Base-by-base conservation (phyloP, 2,888 invertebrate species). In the Toxonevra muliebris region DNA sequence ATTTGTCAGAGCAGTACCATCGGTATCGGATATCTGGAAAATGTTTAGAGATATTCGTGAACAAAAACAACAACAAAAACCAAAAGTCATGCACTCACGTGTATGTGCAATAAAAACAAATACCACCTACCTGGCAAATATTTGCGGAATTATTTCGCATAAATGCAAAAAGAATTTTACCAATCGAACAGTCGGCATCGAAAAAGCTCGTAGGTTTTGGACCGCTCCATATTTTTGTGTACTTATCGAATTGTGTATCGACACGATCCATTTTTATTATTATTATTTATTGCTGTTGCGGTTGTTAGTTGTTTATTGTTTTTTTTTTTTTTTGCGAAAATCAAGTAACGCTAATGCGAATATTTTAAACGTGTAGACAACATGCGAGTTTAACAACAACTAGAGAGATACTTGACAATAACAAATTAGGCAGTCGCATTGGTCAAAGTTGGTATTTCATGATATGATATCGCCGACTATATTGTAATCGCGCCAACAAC, bases 171-270 rank as follows among this genome's bases (percentile, higher is more conserved):
- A 82, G 65, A 64, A 82, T 80, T 74, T 81, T 81, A 60, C 81
- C 81, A 70, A 82, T 81, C 20, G 82, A 82, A 68, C 82, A 82
- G 42, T 82, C 81, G 42, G 70, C 74, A 73, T 81, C 80, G 68
- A 81, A 81, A 67, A 81, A 82, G 61, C 76, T 76, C 57, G 75
- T 73, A 68, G 80, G 76, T 71, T 79, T 80, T 69, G 82, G 80
- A 59, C 82, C 82, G 71, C 78, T 82, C 81, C 82, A 81, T 66
- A 80, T 72, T 77, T 81, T 81, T 42, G 77, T 82, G 63, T 82
- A 82, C 73, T 81, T 82, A 76, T 82, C 82, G 71, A 79, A 82
- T 66, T 77, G 77, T 62, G 77, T 81, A 69, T 71, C 73, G 53
- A 74, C 71, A 69, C 71, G 71, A 65, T 80, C 78, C 81, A 81